phyloP scores from a whole-genome alignment of 2,113 vertebrate species.

The Upupa epops region DNA sequence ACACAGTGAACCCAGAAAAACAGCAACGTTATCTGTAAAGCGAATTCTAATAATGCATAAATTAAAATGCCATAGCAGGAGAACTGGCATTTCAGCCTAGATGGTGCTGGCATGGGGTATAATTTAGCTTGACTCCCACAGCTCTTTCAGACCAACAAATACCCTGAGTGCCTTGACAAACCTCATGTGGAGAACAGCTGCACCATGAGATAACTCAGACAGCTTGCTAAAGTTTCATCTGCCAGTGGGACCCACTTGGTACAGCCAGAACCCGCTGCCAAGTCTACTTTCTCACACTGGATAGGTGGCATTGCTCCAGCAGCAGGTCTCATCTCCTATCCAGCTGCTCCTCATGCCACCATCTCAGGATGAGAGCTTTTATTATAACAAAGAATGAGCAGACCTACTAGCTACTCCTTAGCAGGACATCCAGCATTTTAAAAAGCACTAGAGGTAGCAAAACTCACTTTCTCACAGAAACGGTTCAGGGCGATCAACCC shows the following conservation, averaged over 20 bases:
- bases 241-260: not conserved
- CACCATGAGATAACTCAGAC: conserved; percentile 6
- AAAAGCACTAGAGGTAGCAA: not conserved
- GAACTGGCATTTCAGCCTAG: not conserved
- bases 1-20: not conserved
- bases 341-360: not conserved
- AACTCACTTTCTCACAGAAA: not conserved
- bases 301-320: not conserved
- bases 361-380: not conserved
- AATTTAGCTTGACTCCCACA: not conserved
- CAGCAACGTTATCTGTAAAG: not conserved
- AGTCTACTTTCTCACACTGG: conserved; percentile 29
- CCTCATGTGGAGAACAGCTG: conserved; percentile 16
- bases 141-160: not conserved
- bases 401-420: not conserved
- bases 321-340: conserved; percentile 15
- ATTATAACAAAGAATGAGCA: not conserved
- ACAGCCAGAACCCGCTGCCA: conserved; percentile 29
- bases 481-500: not conserved
- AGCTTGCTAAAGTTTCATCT: conserved; percentile 40
- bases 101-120: not conserved
- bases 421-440: not conserved
- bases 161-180: not conserved
- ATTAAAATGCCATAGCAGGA: conserved; percentile 27
- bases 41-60: not conserved